phyloP scores from a whole-genome alignment of 1,140 invertebrate genomes.

The Lucilia cuprina region DNA sequence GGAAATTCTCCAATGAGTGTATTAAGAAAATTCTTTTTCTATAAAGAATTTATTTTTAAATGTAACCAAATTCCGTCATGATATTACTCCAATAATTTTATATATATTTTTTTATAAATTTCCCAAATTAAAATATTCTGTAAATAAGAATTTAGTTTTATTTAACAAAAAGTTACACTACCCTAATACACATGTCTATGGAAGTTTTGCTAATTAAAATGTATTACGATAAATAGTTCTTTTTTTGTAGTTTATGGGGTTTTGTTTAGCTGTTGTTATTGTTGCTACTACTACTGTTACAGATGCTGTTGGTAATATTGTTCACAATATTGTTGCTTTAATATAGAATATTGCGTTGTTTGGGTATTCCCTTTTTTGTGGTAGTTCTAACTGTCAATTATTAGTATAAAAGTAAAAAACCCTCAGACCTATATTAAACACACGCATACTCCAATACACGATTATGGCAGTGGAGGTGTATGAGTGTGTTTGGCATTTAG shows the following conservation, averaged over 20 bases:
- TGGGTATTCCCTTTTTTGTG: neutral
- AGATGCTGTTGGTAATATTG: neutral
- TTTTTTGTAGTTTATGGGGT: neutral
- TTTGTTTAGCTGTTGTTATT: neutral
- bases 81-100: no score
- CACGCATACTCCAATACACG: neutral
- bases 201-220: constrained; percentile 1
- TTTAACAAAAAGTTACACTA: no score
- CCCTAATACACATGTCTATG: neutral
- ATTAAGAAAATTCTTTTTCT: no score
- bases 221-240: neutral
- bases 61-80: no score
- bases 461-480: neutral
- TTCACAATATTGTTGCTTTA: neutral
- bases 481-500: neutral
- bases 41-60: no score
- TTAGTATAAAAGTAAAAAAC: neutral
- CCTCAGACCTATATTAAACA: neutral
- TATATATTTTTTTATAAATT: no score
- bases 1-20: no score
- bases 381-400: neutral
- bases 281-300: neutral
- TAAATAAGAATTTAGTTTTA: no score
- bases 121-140: no score
- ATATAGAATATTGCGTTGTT: neutral